phyloP scores from a whole-genome alignment of 2,797 vertebrate species.

The Galago senegalensis region DNA sequence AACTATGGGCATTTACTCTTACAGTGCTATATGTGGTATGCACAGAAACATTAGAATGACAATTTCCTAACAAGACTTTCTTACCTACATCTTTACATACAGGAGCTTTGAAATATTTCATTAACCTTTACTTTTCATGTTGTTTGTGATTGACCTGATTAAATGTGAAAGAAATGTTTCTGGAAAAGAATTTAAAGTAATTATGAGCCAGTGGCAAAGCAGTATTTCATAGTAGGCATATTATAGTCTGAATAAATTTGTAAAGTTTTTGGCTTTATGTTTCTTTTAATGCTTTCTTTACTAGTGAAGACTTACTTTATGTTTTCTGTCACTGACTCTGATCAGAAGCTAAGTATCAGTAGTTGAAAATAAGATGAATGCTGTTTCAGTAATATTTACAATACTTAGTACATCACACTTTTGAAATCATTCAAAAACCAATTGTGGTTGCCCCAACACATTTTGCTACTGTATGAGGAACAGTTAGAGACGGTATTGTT shows the following conservation, averaged over 20 bases:
- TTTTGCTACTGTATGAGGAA: neutral
- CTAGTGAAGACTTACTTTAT: slow-evolving; percentile 24
- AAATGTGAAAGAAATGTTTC: neutral
- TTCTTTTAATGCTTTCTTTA: slow-evolving; percentile 32
- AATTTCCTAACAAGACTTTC: slow-evolving; percentile 14
- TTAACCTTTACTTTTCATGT: slow-evolving; percentile 48
- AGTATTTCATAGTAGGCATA: neutral
- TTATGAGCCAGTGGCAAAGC: neutral
- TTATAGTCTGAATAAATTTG: slow-evolving; percentile 19
- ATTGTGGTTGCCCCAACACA: neutral
- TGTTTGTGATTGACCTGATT: slow-evolving; percentile 26
- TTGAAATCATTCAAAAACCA: neutral
- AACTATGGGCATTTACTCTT: slow-evolving; percentile 63
- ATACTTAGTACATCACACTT: neutral
- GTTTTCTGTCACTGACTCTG: neutral
- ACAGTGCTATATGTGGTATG: neutral
- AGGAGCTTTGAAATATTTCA: neutral
- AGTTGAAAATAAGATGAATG: slow-evolving; percentile 41
- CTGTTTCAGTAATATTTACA: slow-evolving; percentile 40
- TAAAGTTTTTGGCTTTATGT: neutral
- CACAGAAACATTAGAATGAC: neutral
- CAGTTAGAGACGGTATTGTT: slow-evolving; percentile 2
- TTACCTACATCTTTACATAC: neutral
- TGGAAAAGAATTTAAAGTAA: slow-evolving; percentile 46
- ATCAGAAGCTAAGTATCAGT: slow-evolving; percentile 23